Base-by-base conservation (phyloP, 2,888 invertebrate genomes). In the Eupithecia inturbata region DNA sequence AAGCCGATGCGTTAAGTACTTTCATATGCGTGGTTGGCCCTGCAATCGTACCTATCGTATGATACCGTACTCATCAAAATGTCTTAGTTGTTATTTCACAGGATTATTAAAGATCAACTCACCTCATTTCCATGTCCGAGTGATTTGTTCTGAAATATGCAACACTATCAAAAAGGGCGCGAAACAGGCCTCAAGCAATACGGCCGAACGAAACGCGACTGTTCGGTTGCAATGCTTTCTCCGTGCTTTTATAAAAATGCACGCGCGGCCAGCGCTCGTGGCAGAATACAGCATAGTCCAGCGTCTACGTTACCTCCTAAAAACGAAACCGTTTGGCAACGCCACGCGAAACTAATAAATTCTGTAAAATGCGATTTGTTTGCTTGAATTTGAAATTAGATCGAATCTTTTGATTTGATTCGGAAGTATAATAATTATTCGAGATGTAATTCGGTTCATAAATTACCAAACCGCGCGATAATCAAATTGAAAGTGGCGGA, bases 171-270 rank as follows among this genome's bases (percentile, higher is more conserved):
- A 89, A 89, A 90, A 87, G 85, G 88, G 87, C 91, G 90, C 87
- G 87, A 85, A 84, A 82, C 84, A 70, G 74, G 77, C 84, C 83
- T 80, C 83, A 86, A 82, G 82, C 81, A 79, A 83, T 67, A 67
- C 79, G 82, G 84, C 82, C 85, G 83, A 79, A 78, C 83, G 83
- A 80, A 82, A 82, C 84, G 80, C 82, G 83, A 89, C 90, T 90
- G 90, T 89, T 89, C 85, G 87, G 72, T 79, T 87, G 86, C 83
- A 82, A 88, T 88, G 92, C 94, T 94, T 94, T 94, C 94, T 91
- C 94, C 87, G 76, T 86, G 85, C 91, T 93, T 66, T 92, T 94
- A 94, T 94, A 94, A 92, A n/a, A 85, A 57, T 90, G 89, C 84
- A 82, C 73, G 77, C 76, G 79, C 80, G 79, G 64, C 70, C 71